Percentiles rank a stretch among this genome's conserved stretches.
phyloP scores from a whole-genome alignment of 2,113 vertebrate species.

The Lonchura striata region DNA sequence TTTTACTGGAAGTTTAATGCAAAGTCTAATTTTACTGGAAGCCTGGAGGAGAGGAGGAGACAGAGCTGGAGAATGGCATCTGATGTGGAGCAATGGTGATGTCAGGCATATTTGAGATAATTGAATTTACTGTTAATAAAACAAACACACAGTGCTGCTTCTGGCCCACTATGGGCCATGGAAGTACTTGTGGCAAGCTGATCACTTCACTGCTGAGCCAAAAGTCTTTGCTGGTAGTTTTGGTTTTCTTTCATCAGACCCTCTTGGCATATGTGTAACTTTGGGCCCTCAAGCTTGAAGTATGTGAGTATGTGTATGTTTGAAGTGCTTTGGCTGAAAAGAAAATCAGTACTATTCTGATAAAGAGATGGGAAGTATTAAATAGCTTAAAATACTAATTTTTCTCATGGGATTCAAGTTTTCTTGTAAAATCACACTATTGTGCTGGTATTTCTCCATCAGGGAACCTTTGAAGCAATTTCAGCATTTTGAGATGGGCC shows the following conservation, averaged over 20 bases:
- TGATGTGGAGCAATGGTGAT: not conserved
- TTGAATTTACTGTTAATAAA: not conserved
- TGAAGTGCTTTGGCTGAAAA: not conserved
- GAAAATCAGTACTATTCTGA: not conserved
- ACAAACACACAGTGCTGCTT: not conserved
- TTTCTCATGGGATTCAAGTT: not conserved
- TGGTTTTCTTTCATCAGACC: not conserved
- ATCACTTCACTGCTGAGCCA: not conserved
- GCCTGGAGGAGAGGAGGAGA: slow-evolving; percentile 8
- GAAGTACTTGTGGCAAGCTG: not conserved
- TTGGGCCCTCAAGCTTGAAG: not conserved
- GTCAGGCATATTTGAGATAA: not conserved
- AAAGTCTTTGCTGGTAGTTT: not conserved
- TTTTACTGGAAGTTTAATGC: slow-evolving; percentile 47
- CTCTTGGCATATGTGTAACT: not conserved
- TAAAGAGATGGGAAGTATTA: not conserved
- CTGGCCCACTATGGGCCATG: accelerated
- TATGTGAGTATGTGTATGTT: not conserved
- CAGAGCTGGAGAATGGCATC: not conserved
- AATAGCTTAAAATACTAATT: not conserved
- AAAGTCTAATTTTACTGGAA: slow-evolving; percentile 38
- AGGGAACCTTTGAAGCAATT: not conserved
- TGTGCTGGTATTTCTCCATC: not conserved
- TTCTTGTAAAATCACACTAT: not conserved
- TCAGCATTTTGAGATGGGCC: not conserved